Base-by-base conservation (phyloP, 1,140 invertebrate genomes). In the Habropoda laboriosa region DNA sequence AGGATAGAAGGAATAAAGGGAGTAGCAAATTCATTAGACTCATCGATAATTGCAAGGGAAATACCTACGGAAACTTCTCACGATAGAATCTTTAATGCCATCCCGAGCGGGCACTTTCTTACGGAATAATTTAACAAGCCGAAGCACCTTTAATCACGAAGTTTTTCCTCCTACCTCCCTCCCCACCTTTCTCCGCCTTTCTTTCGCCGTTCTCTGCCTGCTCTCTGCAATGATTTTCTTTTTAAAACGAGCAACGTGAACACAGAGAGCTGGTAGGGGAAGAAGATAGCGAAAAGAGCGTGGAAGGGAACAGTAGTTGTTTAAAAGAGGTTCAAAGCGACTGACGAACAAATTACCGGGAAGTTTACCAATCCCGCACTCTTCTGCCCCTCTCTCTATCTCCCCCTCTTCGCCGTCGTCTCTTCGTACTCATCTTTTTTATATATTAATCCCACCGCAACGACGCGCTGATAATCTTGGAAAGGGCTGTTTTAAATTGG, bases 401-500 rank as follows among this genome's bases (percentile, higher is more conserved):
- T 30, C 55, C 10, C 53, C 18, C 61, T 71, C 60, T 49, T 40
- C 72, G 40, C 49, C 24, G 27, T 24, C n/a, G n/a, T n/a, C 38
- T 70, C 27, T 35, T 13, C n/a, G 49, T 58, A 27, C 35, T 61
- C 73, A 47, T 66, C 64, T 81, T 66, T 77, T 63, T 77, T 82
- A 81, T 80, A 77, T 87, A 86, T 86, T 86, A 86, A 85, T 86
- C 73, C 81, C 83, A 72, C 75, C 78, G 68, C 82, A 84, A 80
- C 86, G 82, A 88, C 81, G 81, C 85, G 85, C 86, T 91, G 87
- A 88, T 92, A 91, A 92, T 93, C 90, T 92, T 92, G 90, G 91
- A 90, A 91, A 91, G 89, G 92, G 89, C 90, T 92, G 92, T 91
- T 91, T 93, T 93, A 93, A 93, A 93, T 93, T 93, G 91, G 90